Base-by-base conservation (phyloP, 2,113 vertebrate species). In the Canis aureus region DNA sequence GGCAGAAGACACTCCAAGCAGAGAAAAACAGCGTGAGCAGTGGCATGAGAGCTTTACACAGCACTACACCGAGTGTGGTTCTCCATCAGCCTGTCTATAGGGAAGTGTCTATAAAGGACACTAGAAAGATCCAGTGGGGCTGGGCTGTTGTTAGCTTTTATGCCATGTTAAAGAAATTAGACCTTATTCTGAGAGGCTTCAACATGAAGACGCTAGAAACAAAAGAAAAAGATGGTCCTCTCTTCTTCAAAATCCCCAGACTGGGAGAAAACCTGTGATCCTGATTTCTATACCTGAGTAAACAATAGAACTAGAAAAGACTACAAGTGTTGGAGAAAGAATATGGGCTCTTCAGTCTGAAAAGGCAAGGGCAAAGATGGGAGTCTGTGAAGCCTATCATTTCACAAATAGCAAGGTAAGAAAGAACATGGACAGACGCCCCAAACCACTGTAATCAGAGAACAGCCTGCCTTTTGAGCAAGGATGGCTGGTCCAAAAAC, bases 391-490 rank as follows among this genome's bases (percentile, higher is more conserved):
- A 69, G 35, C 9, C 38, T 38, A 4, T 64, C 81, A 79, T 83
- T 69, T 87, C 62, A 62, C 89, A 59, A 55, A 19, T 29, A 51
- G 43, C 57, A 69, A 82, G 67, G 62, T 49, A 27, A 87, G 27
- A 11, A 2, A 32, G 51, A 79, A 16, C 5, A 1, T 0, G 22
- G 29, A 12, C 8, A 27, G 23, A 84, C 38, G 22, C 27, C 22
- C n/a, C 69, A 38, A 32, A 38, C 11, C 35, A 13, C 74, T 78
- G 29, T 62, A 73, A 82, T 49, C 73, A 71, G 73, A 76, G 59
- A 66, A 73, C 16, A 67, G 29, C 79, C 51, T 89, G 57, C 69
- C 74, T 84, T 91, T 88, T 90, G 62, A 93, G 49, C 67, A 78
- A 93, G 59, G 79, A 29, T 25, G 64, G n/a, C 25, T 27, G 84